These are phyloP conservation scores for Rhyzopertha dominica DNA, from an alignment of 1,140 invertebrate genomes.

Conservation along the genomic window DNA sequence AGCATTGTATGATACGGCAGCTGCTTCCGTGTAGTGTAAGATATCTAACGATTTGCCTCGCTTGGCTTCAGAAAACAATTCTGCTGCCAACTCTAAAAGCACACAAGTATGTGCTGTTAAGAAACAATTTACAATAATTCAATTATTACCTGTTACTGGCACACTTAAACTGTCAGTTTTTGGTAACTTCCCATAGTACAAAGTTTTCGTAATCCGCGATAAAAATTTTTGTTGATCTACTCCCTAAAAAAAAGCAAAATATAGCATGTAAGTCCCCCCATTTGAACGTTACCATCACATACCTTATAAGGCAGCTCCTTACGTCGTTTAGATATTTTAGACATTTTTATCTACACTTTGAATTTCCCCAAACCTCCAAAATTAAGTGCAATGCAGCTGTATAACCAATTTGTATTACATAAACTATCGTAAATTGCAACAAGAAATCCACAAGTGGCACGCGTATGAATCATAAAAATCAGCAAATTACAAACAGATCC, in stretches of 20 bases:
- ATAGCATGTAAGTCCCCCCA: too few species aligned
- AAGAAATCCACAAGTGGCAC: too few species aligned
- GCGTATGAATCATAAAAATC: too few species aligned
- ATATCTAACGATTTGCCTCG: conserved; percentile 68
- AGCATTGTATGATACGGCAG: conserved; percentile 68
- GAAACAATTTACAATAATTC: conserved; percentile 6
- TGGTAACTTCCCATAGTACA: conserved; percentile 78
- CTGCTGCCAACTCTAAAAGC: conserved; percentile 72
- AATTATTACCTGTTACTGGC: conserved; percentile 59
- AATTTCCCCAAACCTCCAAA: too few species aligned
- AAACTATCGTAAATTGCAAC: too few species aligned
- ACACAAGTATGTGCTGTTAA: conserved; percentile 19
- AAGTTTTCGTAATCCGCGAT: conserved; percentile 72
- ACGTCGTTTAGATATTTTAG: too few species aligned
- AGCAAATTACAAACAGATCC: too few species aligned
- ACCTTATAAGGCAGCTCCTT: too few species aligned
- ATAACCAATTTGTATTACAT: too few species aligned
- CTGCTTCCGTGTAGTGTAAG: conserved; percentile 73
- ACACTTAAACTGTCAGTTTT: conserved; percentile 66
- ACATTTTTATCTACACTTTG: too few species aligned
- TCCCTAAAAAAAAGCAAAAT: conserved; percentile 54
- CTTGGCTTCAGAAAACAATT: conserved; percentile 70
- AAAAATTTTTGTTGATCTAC: conserved; percentile 68
- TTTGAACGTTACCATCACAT: too few species aligned
- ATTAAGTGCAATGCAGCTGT: too few species aligned